Evolutionary conservation across 2,797 vertebrate genomes (phyloP).

Genomic region (Acipenser ruthenus): DNA sequence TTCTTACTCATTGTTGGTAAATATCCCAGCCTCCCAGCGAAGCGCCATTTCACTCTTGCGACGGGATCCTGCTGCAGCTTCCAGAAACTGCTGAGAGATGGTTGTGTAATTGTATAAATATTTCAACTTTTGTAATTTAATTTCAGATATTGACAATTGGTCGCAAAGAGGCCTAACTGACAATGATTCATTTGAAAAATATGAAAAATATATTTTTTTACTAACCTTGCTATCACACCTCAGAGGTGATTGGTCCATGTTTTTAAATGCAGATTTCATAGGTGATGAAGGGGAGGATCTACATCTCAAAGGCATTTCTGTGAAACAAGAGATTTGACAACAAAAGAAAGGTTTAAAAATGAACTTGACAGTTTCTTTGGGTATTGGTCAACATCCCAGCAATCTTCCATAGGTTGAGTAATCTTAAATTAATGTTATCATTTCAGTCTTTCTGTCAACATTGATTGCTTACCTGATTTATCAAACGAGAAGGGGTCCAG

Average conservation of each 20-base stretch:
- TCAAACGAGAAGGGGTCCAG: constrained; percentile 53
- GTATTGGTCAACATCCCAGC: no score
- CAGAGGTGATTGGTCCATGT: constrained; percentile 59
- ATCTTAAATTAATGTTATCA: no score
- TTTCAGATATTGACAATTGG: not conserved
- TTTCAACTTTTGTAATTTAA: not conserved
- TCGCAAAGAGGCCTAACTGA: not conserved
- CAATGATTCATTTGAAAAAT: not conserved
- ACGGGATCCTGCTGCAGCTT: constrained; percentile 45
- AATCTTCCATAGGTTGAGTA: no score
- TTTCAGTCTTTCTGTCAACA: no score
- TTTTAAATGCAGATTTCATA: constrained; percentile 58
- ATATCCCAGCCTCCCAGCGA: constrained; percentile 64
- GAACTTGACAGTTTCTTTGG: no score
- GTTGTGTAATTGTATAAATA: constrained; percentile 2
- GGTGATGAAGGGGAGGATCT: constrained; percentile 71
- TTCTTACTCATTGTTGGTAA: constrained; percentile 42
- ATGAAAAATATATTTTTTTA: no score
- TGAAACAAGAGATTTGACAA: constrained; percentile 24
- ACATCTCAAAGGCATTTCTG: constrained; percentile 56
- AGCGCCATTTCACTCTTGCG: constrained; percentile 67
- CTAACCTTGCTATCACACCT: constrained; percentile 61
- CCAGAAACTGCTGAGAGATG: constrained; percentile 51
- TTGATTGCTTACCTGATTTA: constrained; percentile 45
- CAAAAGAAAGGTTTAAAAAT: no score